Percentiles rank a stretch among this genome's conserved stretches.
phyloP scores from a whole-genome alignment of 2,888 invertebrate species.

The Lochmaea capreae region DNA sequence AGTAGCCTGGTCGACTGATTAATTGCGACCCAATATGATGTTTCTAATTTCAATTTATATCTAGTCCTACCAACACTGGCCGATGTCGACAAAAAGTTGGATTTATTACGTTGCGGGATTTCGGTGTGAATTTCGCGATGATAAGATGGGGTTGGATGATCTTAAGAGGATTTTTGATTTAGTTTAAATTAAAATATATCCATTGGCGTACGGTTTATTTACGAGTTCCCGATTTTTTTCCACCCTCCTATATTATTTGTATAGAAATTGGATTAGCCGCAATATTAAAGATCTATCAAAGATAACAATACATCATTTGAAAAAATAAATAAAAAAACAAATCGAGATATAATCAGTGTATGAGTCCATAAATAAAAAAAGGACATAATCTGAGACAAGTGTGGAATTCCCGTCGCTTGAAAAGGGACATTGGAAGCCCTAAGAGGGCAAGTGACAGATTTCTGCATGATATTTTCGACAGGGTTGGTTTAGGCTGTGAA shows the following conservation, averaged over 20 bases:
- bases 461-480: constrained; percentile 42
- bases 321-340: constrained; percentile 35
- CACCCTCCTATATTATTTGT: too few species aligned
- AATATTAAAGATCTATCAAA: constrained; percentile 25
- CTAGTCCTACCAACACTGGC: constrained; percentile 47
- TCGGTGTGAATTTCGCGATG: background rate
- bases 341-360: constrained; percentile 46
- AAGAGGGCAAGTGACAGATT: constrained; percentile 51
- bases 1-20: constrained; percentile 53
- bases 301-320: constrained; percentile 22
- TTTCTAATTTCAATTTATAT: constrained; percentile 56
- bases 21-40: constrained; percentile 61
- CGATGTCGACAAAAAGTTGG: constrained; percentile 36
- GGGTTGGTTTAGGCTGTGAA: background rate
- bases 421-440: constrained; percentile 27
- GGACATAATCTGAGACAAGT: constrained; percentile 55
- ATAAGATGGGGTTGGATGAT: constrained; percentile 15
- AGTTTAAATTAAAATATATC: background rate
- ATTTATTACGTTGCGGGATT: constrained; percentile 35
- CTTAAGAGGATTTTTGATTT: constrained; percentile 17
- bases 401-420: constrained; percentile 50
- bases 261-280: background rate
- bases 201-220: background rate
- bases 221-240: too few species aligned
- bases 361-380: constrained; percentile 47